A percentile compares a stretch with the other conserved stretches of the same genome.
Conservation (phyloP, 23 tunicate species). For the Oikopleura dioica region DNA sequence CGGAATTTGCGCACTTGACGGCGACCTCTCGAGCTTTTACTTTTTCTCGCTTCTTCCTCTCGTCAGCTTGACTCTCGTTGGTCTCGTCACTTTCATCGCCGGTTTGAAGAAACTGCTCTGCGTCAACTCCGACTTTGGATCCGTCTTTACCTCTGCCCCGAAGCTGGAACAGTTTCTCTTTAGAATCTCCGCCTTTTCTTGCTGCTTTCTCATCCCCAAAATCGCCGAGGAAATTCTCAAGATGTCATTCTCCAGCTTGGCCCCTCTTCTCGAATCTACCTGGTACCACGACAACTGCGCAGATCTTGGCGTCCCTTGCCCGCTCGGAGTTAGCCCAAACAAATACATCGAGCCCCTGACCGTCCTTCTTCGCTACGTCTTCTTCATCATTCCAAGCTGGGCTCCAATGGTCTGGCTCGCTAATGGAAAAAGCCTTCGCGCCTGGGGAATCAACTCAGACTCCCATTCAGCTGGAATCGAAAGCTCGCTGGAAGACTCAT, state of each 20-base stretch:
- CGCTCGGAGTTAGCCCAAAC: background rate
- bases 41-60: background rate
- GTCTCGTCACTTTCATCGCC: background rate
- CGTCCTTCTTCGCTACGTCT: background rate
- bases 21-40: background rate
- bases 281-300: background rate
- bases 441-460: too few species aligned
- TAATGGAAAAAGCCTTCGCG: background rate
- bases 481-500: too few species aligned
- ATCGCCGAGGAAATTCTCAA: background rate
- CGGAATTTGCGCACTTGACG: background rate
- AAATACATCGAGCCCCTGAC: background rate
- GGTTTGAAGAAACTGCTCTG: background rate
- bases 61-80: background rate
- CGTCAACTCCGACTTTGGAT: background rate
- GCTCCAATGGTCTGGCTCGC: background rate
- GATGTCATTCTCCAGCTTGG: background rate
- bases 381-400: background rate
- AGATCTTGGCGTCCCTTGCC: background rate
- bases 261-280: background rate
- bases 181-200: background rate
- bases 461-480: too few species aligned
- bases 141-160: background rate
- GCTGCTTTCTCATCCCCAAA: background rate
- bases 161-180: background rate